Conservation (phyloP, 2,797 vertebrate species). For the Meriones psammophilus region DNA sequence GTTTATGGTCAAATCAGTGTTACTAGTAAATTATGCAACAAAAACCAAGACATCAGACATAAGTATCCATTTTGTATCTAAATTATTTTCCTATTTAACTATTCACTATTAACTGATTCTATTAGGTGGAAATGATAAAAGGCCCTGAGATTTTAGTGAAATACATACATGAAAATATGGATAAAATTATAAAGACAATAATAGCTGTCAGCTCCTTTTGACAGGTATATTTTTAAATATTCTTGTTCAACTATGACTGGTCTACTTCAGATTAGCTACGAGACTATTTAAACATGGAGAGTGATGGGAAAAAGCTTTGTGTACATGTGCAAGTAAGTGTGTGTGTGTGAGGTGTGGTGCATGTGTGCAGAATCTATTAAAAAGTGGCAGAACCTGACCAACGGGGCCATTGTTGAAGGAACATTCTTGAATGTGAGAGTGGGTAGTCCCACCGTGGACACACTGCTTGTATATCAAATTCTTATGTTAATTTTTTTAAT, state of each 20-base stretch:
- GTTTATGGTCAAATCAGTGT: background rate
- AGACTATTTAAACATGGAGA: background rate
- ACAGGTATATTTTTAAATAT: background rate
- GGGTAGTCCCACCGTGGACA: too few relatives aligned
- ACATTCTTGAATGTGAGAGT: background rate
- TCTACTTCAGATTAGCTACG: background rate
- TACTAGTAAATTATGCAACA: background rate
- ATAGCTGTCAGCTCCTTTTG: background rate
- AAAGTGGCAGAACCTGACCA: background rate
- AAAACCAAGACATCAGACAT: constrained; percentile 5
- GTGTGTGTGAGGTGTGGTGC: background rate
- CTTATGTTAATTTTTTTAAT: background rate
- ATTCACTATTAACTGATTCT: background rate
- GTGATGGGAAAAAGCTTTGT: too few relatives aligned
- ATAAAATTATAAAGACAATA: background rate
- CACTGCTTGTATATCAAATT: background rate
- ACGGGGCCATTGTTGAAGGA: too few relatives aligned
- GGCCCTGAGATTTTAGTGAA: background rate
- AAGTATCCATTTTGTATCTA: background rate
- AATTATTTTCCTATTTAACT: background rate
- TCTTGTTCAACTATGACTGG: background rate
- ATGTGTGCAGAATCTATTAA: background rate
- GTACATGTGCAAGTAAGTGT: background rate
- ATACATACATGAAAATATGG: background rate
- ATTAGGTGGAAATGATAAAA: background rate